phyloP scores from a whole-genome alignment of 2,113 vertebrate species.

The Scophthalmus maximus region DNA sequence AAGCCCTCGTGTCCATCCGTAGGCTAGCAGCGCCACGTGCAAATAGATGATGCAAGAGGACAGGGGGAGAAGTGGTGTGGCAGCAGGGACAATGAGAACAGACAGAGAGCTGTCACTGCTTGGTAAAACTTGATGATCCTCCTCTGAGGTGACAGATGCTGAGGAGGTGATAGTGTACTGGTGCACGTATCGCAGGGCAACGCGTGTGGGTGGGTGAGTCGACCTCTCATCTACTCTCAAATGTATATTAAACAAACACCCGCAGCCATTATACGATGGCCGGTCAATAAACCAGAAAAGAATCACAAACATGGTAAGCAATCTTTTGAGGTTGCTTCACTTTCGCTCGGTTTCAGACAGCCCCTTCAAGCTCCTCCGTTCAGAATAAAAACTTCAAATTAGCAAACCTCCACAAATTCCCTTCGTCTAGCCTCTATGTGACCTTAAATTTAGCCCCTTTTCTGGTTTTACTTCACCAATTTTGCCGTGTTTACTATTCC shows the following conservation, averaged over 20 bases:
- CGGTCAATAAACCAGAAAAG: slow-evolving; percentile 12
- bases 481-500: slow-evolving; percentile 34
- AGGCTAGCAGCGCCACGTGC: slow-evolving; percentile 53
- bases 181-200: slow-evolving; percentile 10
- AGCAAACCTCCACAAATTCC: not conserved
- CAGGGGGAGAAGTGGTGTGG: slow-evolving; percentile 74
- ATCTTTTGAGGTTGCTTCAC: not conserved
- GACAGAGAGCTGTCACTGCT: slow-evolving; percentile 62
- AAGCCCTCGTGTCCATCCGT: slow-evolving; percentile 62
- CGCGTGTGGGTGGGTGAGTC: slow-evolving; percentile 5
- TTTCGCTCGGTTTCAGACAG: slow-evolving; percentile 8
- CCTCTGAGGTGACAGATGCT: slow-evolving; percentile 68
- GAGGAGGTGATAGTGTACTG: slow-evolving; percentile 62
- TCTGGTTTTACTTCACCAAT: not conserved
- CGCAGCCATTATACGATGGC: not conserved
- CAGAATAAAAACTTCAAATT: slow-evolving; percentile 16
- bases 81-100: slow-evolving; percentile 62
- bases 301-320: slow-evolving; percentile 6
- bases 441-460: slow-evolving; percentile 45
- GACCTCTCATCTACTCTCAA: slow-evolving; percentile 1
- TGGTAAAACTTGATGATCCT: slow-evolving; percentile 64
- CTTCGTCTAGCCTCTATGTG: slow-evolving; percentile 17
- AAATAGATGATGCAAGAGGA: slow-evolving; percentile 75
- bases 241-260: slow-evolving; percentile 7
- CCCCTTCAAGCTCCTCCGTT: slow-evolving; percentile 9